phyloP scores from a whole-genome alignment of 2,797 vertebrate species.

The Ceryle rudis region DNA sequence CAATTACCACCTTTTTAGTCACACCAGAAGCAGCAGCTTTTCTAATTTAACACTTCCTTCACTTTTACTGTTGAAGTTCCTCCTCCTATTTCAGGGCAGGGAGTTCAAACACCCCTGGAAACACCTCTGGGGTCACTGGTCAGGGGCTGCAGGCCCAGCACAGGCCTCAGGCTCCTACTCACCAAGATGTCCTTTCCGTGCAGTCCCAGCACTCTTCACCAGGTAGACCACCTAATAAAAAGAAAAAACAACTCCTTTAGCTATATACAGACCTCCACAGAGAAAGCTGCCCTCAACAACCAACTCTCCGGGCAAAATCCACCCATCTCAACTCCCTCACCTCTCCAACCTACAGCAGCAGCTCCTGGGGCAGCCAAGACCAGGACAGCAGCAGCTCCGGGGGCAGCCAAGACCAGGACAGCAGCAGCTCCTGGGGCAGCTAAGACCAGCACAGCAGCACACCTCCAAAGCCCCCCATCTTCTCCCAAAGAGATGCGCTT shows the following conservation, averaged over 20 bases:
- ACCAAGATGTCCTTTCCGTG: rapidly evolving
- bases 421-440: neutral
- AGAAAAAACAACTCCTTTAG: rapidly evolving
- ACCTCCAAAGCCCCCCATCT: rapidly evolving
- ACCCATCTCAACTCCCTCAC: rapidly evolving
- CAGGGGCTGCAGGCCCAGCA: too few relatives aligned
- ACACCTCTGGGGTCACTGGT: rapidly evolving
- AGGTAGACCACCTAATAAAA: rapidly evolving
- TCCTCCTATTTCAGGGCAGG: rapidly evolving
- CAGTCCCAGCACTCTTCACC: rapidly evolving
- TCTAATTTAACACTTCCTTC: rapidly evolving
- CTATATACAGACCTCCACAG: rapidly evolving
- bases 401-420: too few relatives aligned
- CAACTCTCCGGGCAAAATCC: rapidly evolving
- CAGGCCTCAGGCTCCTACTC: neutral
- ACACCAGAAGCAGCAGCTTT: neutral
- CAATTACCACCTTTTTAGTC: rapidly evolving
- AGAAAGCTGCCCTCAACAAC: rapidly evolving
- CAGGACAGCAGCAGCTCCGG: rapidly evolving
- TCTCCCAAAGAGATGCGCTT: rapidly evolving
- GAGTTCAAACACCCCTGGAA: rapidly evolving
- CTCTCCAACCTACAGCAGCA: rapidly evolving
- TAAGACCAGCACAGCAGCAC: rapidly evolving
- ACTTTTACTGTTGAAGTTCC: rapidly evolving
- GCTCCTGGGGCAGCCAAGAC: rapidly evolving